phyloP scores from a whole-genome alignment of 2,888 invertebrate genomes.

The Drosophila kokeensis region DNA sequence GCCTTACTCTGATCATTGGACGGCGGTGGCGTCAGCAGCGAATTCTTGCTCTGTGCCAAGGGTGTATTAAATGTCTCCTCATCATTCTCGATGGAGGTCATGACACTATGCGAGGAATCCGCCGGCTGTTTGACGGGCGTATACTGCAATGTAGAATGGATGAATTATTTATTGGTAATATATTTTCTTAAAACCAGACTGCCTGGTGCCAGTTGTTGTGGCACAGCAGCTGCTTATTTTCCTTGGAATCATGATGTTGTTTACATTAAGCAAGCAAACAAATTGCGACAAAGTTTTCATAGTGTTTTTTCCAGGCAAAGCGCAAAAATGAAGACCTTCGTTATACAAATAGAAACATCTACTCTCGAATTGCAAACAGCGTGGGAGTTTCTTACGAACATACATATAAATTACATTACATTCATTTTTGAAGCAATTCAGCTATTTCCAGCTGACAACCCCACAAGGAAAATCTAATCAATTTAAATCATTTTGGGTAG shows the following conservation, averaged over 20 bases:
- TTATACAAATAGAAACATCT: neutral
- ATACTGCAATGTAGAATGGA: conserved; percentile 55
- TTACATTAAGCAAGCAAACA: conserved; percentile 37
- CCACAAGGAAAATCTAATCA: neutral
- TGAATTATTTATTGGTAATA: conserved; percentile 1
- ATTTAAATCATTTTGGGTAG: neutral
- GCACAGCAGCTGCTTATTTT: conserved; percentile 69
- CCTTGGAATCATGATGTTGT: conserved; percentile 52
- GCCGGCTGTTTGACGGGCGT: conserved; percentile 81
- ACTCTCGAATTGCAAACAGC: conserved; percentile 54
- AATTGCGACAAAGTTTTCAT: conserved; percentile 34
- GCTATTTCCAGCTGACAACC: neutral
- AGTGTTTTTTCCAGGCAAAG: conserved; percentile 16
- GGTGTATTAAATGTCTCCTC: conserved; percentile 67
- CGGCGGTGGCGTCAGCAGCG: conserved; percentile 77
- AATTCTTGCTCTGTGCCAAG: conserved; percentile 58
- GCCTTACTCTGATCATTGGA: conserved; percentile 77
- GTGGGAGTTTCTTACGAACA: conserved; percentile 43
- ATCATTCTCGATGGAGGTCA: conserved; percentile 45
- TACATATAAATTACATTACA: neutral
- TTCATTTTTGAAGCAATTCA: neutral
- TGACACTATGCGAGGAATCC: conserved; percentile 65
- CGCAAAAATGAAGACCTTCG: conserved; percentile 23
- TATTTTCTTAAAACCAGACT: conserved; percentile 51
- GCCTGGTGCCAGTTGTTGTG: conserved; percentile 61